Base-by-base conservation (phyloP, 2,797 vertebrate genomes). In the Hapalemur alaotrensis region DNA sequence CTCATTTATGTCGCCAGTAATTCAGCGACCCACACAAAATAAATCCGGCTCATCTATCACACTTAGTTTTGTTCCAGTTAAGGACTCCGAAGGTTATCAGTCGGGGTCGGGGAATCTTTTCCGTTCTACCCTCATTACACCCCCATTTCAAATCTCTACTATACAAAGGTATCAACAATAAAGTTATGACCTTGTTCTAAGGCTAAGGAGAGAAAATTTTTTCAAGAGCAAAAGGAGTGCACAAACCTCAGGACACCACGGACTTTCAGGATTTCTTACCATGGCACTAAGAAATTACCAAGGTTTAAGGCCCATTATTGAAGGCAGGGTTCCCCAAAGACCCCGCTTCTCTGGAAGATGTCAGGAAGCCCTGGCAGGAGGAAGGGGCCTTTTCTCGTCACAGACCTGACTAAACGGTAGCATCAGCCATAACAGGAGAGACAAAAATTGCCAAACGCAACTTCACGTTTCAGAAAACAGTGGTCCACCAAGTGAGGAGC, bases 131-230 rank as follows among this genome's bases (percentile, higher is more conserved):
- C 48, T 65, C 35, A 88, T 52, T 41, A n/a, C 25, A 32, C 48
- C 43, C 38, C 52, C 75, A 38, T 43, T 54, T 72, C 63, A 57
- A 84, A 73, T 43, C 78, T 81, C 73, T 4, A 48, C 35, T n/a
- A 65, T 4, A 93, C 80, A 94, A 81, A 61, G 43, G 15, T n/a
- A 93, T 30, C 87, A n/a, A 95, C 70, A 84, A 89, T 43, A 73
- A 96, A 97, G 94, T 85, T 92, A 70, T 38, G 90, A 96, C 50
- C 78, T 73, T 91, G 94, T 48, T 93, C 35, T 12, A 67, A 14
- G 38, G 57, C 91, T 75, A 41, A n/a, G 13, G 69, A 52, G 46
- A 59, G 43, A 91, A 59, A 11, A 63, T 5, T 20, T 32, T 79
- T 72, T 52, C 50, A 43, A 73, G 82, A 69, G 82, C 87, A 41